phyloP scores from a whole-genome alignment of 2,888 invertebrate genomes.

The Anthrax anthrax region DNA sequence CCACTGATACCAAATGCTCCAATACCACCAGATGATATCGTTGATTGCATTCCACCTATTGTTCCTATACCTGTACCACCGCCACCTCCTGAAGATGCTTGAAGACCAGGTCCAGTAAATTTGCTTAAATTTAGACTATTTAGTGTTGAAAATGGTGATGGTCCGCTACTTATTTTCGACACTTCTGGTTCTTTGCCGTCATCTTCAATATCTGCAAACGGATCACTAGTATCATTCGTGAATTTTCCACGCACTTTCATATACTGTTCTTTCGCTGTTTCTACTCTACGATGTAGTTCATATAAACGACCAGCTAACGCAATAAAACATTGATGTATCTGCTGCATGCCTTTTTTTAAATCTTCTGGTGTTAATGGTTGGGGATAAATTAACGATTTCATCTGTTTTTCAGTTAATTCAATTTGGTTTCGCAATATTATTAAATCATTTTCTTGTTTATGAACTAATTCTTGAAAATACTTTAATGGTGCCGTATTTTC shows the following conservation, averaged over 20 bases:
- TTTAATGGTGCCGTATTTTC: conserved; percentile 58
- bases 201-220: conserved; percentile 45
- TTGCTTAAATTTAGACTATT: background rate
- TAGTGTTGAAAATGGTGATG: conserved; percentile 43
- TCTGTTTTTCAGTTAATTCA: conserved; percentile 55
- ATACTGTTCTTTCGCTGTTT: conserved; percentile 71
- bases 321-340: conserved; percentile 74
- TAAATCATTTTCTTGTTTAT: conserved; percentile 56
- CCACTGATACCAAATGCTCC: background rate
- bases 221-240: conserved; percentile 53
- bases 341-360: conserved; percentile 59
- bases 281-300: conserved; percentile 59
- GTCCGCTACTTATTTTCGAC: conserved; percentile 41
- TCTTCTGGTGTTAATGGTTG: conserved; percentile 57
- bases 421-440: conserved; percentile 54
- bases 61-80: background rate
- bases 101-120: background rate
- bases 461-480: conserved; percentile 53
- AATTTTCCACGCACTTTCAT: conserved; percentile 66
- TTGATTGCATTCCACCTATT: too few species aligned
- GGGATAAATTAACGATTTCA: conserved; percentile 49
- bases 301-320: conserved; percentile 78
- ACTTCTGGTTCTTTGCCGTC: conserved; percentile 15
- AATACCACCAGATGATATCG: background rate
- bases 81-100: too few species aligned